Evolutionary conservation across 1,140 invertebrate genomes (phyloP).

Genomic region (Popillia japonica): DNA sequence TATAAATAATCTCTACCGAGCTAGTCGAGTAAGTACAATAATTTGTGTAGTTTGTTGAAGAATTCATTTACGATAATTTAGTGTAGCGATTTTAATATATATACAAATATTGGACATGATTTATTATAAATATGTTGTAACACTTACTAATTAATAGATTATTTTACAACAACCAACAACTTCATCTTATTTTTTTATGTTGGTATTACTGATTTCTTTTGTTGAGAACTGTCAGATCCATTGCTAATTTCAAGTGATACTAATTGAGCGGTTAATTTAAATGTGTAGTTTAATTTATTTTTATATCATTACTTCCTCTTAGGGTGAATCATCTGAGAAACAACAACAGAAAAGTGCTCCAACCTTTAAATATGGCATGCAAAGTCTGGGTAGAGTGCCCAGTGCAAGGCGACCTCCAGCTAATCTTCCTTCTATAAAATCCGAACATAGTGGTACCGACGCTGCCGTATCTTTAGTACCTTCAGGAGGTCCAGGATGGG

Average conservation of each 20-base stretch:
- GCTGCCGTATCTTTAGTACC: slow-evolving; percentile 60
- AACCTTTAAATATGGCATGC: slow-evolving; percentile 96
- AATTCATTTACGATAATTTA: neutral
- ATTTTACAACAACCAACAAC: too few species aligned
- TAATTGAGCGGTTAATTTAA: slow-evolving; percentile 20
- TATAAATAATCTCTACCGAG: slow-evolving; percentile 96
- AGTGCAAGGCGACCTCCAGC: slow-evolving; percentile 93
- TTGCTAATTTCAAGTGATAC: neutral
- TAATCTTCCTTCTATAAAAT: slow-evolving; percentile 97
- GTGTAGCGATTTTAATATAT: neutral
- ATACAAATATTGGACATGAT: too few species aligned
- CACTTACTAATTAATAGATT: too few species aligned
- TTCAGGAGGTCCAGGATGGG: slow-evolving; percentile 60
- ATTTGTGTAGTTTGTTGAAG: neutral
- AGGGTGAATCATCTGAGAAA: slow-evolving; percentile 89
- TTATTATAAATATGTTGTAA: too few species aligned
- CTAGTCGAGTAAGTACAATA: slow-evolving; percentile 74
- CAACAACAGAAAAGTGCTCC: slow-evolving; percentile 87
- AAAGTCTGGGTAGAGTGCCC: slow-evolving; percentile 97
- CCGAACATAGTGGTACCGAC: slow-evolving; percentile 70
- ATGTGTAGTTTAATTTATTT: too few species aligned
- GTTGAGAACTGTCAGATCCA: too few species aligned
- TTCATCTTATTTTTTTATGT: too few species aligned
- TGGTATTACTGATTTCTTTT: too few species aligned
- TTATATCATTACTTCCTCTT: slow-evolving; percentile 43